phyloP scores from a whole-genome alignment of 2,797 vertebrate species.

The Scleropages formosus region DNA sequence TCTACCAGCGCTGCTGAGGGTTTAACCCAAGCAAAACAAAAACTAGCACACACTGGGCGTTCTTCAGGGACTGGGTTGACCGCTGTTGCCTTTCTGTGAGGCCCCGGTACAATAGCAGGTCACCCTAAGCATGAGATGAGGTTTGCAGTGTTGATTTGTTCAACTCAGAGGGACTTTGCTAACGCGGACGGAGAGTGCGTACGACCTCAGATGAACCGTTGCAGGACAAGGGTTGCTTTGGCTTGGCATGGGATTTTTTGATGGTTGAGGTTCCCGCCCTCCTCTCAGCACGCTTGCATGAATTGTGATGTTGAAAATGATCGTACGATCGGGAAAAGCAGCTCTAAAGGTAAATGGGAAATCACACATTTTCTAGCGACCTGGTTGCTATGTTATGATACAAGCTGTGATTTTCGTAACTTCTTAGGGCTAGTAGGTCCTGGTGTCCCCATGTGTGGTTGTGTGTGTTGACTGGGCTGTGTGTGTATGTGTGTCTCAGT shows the following conservation, averaged over 20 bases:
- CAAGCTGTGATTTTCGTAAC: neutral
- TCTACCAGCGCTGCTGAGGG: slow-evolving; percentile 35
- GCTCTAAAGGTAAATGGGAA: too few species aligned
- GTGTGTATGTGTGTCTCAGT: slow-evolving; percentile 63
- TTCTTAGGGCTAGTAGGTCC: neutral
- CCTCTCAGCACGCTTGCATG: neutral
- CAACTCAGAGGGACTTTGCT: neutral
- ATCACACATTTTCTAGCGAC: too few species aligned
- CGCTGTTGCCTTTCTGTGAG: neutral
- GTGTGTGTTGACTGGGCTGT: slow-evolving; percentile 32
- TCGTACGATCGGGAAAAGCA: neutral
- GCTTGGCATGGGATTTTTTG: neutral
- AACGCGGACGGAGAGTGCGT: neutral
- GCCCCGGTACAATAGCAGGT: slow-evolving; percentile 1
- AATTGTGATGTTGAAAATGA: neutral
- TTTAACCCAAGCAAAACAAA: slow-evolving; percentile 24
- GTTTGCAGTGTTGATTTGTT: neutral
- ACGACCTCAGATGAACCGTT: neutral
- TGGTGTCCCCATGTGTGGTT: slow-evolving; percentile 18
- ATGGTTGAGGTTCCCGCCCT: neutral
- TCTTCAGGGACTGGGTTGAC: neutral
- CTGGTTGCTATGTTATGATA: too few species aligned
- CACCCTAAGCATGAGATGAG: slow-evolving; percentile 9
- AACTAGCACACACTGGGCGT: neutral
- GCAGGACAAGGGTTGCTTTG: neutral